Base-by-base conservation (phyloP, 2,888 invertebrate genomes). In the Notodonta ziczac region DNA sequence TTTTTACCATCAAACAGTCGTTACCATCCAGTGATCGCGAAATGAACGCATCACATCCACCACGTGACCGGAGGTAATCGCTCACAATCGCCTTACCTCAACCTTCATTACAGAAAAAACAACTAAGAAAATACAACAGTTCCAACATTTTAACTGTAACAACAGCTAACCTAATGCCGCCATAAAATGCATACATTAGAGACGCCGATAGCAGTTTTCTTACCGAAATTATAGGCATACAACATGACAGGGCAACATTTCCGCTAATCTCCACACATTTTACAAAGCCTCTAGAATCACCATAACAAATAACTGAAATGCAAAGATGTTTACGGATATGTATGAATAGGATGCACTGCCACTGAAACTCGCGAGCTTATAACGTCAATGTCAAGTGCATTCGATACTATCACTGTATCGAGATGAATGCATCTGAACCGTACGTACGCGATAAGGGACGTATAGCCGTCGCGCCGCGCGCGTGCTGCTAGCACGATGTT, bases 221-320 rank as follows among this genome's bases (percentile, higher is more conserved):
- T 66, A 67, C 66, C 61, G 52, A 74, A 77, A 81, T 79, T 81
- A 81, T 77, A 77, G 75, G 68, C 70, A 77, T 77, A 72, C 71
- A 72, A 78, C 76, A 80, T 77, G 83, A 83, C 83, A 80, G 75
- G 72, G 72, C 82, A 89, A 87, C 86, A 48, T 87, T 89, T 86
- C 24, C 84, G 85, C 86, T 84, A 85, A 88, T 89, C 81, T 84
- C 73, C 73, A 72, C 81, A 79, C 78, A 84, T 88, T 89, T 83
- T 76, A 73, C 82, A 82, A 81, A 76, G 74, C 72, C 77, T 80
- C 81, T 78, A 77, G 72, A 78, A 91, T 90, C 86, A 89, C 79
- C 91, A 89, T 89, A 87, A 92, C 89, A 92, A 92, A 84, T 85
- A 80, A 83, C 89, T 89, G 85, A 76, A 86, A 82, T 83, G 77